A percentile compares a stretch with the other conserved stretches of the same genome.
Conservation (phyloP, 2,797 vertebrate species). For the Lepus oiostolus region DNA sequence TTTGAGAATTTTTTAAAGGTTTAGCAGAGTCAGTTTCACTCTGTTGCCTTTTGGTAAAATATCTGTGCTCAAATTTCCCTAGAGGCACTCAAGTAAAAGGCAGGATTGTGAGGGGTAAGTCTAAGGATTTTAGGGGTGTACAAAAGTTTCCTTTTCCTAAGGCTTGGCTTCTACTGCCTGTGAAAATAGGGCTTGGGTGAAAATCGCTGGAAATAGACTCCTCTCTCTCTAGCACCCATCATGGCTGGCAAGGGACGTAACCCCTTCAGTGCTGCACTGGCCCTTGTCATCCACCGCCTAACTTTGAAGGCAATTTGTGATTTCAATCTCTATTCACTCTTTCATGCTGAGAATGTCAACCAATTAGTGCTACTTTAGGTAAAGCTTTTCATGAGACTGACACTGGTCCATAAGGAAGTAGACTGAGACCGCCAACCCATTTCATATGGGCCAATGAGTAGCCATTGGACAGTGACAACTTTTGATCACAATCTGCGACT, state of each 20-base stretch:
- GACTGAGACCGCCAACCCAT: slow-evolving; percentile 80
- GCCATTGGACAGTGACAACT: slow-evolving; percentile 78
- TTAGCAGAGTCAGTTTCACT: slow-evolving; percentile 74
- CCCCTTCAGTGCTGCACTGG: neutral
- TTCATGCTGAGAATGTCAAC: slow-evolving; percentile 80
- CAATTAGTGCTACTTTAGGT: slow-evolving; percentile 81
- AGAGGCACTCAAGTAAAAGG: slow-evolving; percentile 71
- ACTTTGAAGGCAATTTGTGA: slow-evolving; percentile 65
- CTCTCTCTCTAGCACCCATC: neutral
- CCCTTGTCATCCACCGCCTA: neutral
- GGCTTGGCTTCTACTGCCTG: neutral
- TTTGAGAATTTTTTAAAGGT: slow-evolving; percentile 76
- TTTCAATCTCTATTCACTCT: slow-evolving; percentile 62
- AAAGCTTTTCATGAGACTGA: slow-evolving; percentile 81
- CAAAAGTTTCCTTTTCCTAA: slow-evolving; percentile 33
- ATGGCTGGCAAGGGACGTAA: neutral
- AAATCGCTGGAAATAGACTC: neutral
- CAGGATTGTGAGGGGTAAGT: slow-evolving; percentile 26
- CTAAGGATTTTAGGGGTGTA: slow-evolving; percentile 38
- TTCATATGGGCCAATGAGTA: slow-evolving; percentile 80
- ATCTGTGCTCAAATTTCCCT: slow-evolving; percentile 74
- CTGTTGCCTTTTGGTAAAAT: slow-evolving; percentile 76
- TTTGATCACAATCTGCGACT: slow-evolving; percentile 75
- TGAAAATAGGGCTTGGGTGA: neutral
- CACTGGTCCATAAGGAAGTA: slow-evolving; percentile 72